Evolutionary conservation across 2,797 vertebrate genomes (phyloP), one percentile per base, ranked within the genome.

Genomic region (Sebastes matsubarae): DNA sequence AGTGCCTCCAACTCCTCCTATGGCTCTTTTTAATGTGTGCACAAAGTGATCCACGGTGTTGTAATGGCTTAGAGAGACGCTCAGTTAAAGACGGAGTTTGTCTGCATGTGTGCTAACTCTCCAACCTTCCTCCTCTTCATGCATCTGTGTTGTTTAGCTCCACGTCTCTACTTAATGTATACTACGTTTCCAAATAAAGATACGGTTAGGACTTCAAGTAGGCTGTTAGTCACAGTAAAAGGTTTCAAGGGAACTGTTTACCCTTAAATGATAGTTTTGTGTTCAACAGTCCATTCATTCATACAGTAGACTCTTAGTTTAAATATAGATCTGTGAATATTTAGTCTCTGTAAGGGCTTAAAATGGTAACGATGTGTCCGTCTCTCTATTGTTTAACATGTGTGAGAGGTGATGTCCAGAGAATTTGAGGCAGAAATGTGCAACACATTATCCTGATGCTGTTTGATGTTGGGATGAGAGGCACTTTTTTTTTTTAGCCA

Each of bases 1-100:
- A 91, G 90, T 90, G 92, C 88, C 84, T 91, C 68, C 57, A 72
- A 73, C 91, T 94, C 85, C 89, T 92, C 85, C 46, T 85, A 72
- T 69, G 85, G 81, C 80, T 89, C 77, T 86, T 90, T 84, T 89
- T 89, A 93, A 86, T 86, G 86, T 84, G 86, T 82, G 74, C 74
- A 55, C 55, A n/a, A 71, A 91, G 83, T 82, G 83, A 74, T 85
- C 77, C 77, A 74, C 77, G 68, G 88, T 86, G 84, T 85, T 77
- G 79, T 79, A 82, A 80, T 68, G 75, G 90, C 83, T 75, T 18
- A 16, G 29, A 81, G 81, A 87, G 80, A 72, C 25, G 12, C 77
- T 72, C 52, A 8, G 66, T 32, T 68, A 61, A 72, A 74, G 81
- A 59, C 65, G 5, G 59, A 57, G 36, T 75, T 76, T 63, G 59